These are phyloP conservation scores for Anastatus disparis DNA, from an alignment of 1,140 invertebrate genomes.

Conservation along the genomic window DNA sequence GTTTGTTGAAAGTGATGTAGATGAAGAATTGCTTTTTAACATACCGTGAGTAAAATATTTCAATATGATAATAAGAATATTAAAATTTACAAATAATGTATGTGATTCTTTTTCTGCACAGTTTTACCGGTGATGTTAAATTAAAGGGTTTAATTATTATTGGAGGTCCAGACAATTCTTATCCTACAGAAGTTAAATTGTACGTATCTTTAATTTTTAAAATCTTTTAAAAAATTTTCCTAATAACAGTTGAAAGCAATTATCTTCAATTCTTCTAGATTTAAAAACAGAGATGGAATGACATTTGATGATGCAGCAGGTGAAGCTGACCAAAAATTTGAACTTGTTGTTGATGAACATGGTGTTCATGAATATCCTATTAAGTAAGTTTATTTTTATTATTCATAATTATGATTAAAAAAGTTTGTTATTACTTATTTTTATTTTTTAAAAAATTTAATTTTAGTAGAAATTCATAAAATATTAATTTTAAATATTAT, in stretches of 20 bases:
- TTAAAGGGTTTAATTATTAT: conserved; percentile 92
- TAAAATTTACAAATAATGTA: conserved; percentile 7
- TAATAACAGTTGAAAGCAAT: not conserved
- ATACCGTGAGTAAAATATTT: conserved; percentile 77
- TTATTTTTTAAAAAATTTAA: too few relatives aligned
- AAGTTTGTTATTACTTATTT: not conserved
- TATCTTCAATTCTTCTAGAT: conserved; percentile 69
- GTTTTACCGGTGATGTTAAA: conserved; percentile 94
- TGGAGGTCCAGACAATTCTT: conserved; percentile 84
- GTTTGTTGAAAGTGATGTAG: conserved; percentile 94
- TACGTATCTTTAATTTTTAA: conserved; percentile 68
- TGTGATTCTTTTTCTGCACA: conserved; percentile 56
- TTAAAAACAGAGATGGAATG: conserved; percentile 92
- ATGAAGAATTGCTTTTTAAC: conserved; percentile 94
- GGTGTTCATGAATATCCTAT: conserved; percentile 89
- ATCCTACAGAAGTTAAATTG: conserved; percentile 88
- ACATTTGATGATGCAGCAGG: conserved; percentile 86
- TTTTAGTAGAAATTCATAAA: too few relatives aligned
- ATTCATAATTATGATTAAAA: too few relatives aligned
- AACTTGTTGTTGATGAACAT: conserved; percentile 80
- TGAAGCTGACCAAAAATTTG: conserved; percentile 90
- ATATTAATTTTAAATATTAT: too few relatives aligned
- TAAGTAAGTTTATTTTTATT: conserved; percentile 80
- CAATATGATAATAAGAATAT: conserved; percentile 2
- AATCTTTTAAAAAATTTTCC: not conserved